phyloP scores from a whole-genome alignment of 1,140 invertebrate genomes.

The Asbolus verrucosus region DNA sequence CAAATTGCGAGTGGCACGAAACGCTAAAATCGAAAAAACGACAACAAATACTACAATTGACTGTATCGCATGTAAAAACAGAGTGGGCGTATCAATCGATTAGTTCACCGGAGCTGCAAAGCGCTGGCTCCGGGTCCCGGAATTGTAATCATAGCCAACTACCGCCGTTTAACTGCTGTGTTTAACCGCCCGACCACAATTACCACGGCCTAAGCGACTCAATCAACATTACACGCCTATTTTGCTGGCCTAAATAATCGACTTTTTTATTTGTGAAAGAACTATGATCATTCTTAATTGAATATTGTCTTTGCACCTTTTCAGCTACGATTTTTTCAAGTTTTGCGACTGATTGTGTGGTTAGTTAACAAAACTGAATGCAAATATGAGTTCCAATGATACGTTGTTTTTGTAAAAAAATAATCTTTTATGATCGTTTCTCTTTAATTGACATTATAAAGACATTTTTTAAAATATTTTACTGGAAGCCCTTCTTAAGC shows the following conservation, averaged over 20 bases:
- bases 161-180: conserved; percentile 41
- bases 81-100: conserved; percentile 43
- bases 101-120: conserved; percentile 38
- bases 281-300: too few species aligned
- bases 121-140: conserved; percentile 21
- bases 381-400: too few species aligned
- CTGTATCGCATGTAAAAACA: conserved; percentile 31
- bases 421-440: too few species aligned
- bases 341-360: too few species aligned
- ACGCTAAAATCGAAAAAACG: conserved; percentile 25
- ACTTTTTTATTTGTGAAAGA: neutral
- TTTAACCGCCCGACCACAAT: conserved; percentile 45
- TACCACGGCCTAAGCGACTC: conserved; percentile 39
- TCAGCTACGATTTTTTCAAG: too few species aligned
- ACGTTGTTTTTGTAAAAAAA: too few species aligned
- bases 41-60: conserved; percentile 25
- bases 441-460: too few species aligned
- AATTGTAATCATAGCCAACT: conserved; percentile 31
- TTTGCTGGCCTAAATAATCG: conserved; percentile 9
- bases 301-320: too few species aligned
- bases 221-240: conserved; percentile 42
- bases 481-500: too few species aligned
- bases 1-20: conserved; percentile 16
- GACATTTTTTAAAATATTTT: too few species aligned
- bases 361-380: too few species aligned